phyloP scores from a whole-genome alignment of 2,888 invertebrate genomes.

The Catocala sponsa region DNA sequence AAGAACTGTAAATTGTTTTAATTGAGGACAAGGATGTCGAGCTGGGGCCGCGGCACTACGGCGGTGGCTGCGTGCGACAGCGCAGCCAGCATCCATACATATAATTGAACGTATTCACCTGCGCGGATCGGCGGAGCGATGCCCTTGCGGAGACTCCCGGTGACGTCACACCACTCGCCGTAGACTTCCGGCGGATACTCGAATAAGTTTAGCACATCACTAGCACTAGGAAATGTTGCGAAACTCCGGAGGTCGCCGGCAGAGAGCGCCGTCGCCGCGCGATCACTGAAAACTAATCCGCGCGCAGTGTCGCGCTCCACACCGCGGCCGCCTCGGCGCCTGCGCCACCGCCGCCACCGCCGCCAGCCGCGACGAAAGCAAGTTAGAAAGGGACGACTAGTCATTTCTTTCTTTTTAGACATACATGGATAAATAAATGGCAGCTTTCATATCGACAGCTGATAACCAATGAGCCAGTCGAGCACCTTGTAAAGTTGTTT shows the following conservation, averaged over 20 bases:
- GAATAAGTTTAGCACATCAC: constrained; percentile 75
- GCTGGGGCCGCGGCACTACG: constrained; percentile 56
- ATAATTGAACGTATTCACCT: constrained; percentile 69
- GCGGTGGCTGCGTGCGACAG: constrained; percentile 48
- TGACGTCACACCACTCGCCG: constrained; percentile 56
- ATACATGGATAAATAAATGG: constrained; percentile 64
- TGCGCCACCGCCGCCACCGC: constrained; percentile 36
- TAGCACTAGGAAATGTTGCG: constrained; percentile 79
- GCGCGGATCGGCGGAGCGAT: constrained; percentile 54
- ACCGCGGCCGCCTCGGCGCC: constrained; percentile 38
- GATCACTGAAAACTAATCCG: constrained; percentile 82
- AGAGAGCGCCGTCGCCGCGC: constrained; percentile 81
- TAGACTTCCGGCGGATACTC: constrained; percentile 67
- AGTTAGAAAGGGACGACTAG: constrained; percentile 79
- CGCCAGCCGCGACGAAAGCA: constrained; percentile 73
- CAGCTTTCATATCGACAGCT: constrained; percentile 73
- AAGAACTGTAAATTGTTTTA: constrained; percentile 80
- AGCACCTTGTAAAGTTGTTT: constrained; percentile 26
- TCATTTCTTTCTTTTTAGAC: constrained; percentile 81
- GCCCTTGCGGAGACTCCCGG: constrained; percentile 60
- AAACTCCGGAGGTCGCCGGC: constrained; percentile 78
- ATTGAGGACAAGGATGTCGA: constrained; percentile 85
- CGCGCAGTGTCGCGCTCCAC: constrained; percentile 68
- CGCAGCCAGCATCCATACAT: constrained; percentile 54
- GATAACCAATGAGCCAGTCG: constrained; percentile 58